Base-by-base conservation (phyloP, 2,113 vertebrate genomes). In the Ranitomeya imitator region DNA sequence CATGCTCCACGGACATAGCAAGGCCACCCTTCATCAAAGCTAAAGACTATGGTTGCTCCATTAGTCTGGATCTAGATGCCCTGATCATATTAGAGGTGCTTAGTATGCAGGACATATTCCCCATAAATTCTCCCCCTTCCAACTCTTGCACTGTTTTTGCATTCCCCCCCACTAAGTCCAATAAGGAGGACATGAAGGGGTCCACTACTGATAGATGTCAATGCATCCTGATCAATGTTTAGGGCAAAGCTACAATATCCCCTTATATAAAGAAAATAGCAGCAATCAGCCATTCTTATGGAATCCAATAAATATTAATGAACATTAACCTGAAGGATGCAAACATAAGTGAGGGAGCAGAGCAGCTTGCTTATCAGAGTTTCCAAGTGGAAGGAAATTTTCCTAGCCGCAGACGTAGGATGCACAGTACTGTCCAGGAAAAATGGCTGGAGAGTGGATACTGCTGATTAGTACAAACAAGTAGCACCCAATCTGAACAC, bases 351-450 rank as follows among this genome's bases (percentile, higher is more conserved):
- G 55, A 80, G 55, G 31, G 73, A 83, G 61, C 21, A 65, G 61
- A 85, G 37, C 79, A 81, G 19, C 37, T 52, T 83, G 61, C 37
- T 67, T 83, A 83, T 83, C 81, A 69, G 26, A 83, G 61, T 83
- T 83, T 83, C 81, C 61, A 83, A 51, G 52, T 69, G 37, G 81
- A 83, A 83, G 19, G 61, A 51, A 83, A 81, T 61, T 81, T 81
- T 81, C 61, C 61, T 83, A 83, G 61, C 21, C 60, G 26, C 69
- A n/a, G 37, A 83, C 37, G 45, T 65, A 83, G 60, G 80, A 37
- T 83, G 60, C 80, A 65, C 80, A 67, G 80, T n/a, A 65, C 80
- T 83, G 81, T 67, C 81, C 61, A 83, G 63, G 80, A 65, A 65
- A 80, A 81, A 54, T 83, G 52, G 63, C 63, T 45, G 15, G 81